Conservation (phyloP, 2,113 vertebrate species). For the Sigmodon hispidus region DNA sequence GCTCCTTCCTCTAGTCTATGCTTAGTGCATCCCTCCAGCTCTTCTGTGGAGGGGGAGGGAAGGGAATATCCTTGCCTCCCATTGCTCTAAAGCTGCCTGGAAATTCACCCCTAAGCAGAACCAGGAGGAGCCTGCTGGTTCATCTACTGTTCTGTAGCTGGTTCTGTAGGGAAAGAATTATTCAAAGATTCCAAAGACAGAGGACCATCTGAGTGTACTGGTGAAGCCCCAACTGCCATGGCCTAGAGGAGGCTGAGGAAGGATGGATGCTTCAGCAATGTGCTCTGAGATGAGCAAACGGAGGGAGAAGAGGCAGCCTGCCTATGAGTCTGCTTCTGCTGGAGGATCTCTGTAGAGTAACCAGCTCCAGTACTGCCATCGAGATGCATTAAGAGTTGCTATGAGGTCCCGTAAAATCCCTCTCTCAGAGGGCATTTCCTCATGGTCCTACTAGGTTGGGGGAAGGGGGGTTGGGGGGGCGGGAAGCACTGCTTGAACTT, state of each 20-base stretch:
- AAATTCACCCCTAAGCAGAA: not conserved
- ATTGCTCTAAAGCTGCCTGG: not conserved
- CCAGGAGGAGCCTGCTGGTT: not conserved
- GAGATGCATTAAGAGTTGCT: not conserved
- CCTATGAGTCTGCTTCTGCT: not conserved
- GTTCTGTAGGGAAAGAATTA: not conserved
- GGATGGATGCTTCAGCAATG: not conserved
- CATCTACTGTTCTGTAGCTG: too few relatives aligned
- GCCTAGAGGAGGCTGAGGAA: not conserved
- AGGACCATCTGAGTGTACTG: fast-evolving
- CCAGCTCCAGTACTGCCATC: too few relatives aligned
- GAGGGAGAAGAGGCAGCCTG: not conserved
- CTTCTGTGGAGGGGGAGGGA: too few relatives aligned
- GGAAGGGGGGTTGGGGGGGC: too few relatives aligned
- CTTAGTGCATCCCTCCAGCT: not conserved
- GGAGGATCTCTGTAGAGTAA: fast-evolving
- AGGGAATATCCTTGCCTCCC: not conserved
- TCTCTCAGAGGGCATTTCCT: not conserved
- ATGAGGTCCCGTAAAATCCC: not conserved
- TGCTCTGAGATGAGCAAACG: not conserved
- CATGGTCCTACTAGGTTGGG: not conserved
- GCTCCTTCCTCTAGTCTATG: fast-evolving
- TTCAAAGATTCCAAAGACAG: not conserved
- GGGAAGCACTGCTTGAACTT: not conserved
- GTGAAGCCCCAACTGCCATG: fast-evolving